phyloP scores from a whole-genome alignment of 1,140 invertebrate species.

The Neotoxoptera formosana region DNA sequence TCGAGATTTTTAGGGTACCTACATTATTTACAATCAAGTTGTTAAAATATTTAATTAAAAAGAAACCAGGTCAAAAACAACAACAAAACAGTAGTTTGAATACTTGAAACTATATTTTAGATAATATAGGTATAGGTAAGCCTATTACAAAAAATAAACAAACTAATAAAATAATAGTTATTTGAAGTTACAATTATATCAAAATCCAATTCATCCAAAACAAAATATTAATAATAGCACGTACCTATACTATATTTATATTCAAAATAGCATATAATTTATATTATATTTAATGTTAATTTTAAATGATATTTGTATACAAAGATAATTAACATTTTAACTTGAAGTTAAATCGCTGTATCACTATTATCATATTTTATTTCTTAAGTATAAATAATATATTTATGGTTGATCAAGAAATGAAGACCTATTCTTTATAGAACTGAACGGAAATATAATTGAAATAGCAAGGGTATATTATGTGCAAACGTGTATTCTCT shows the following conservation, averaged over 20 bases:
- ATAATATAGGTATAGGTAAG: not conserved
- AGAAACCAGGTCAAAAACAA: not conserved
- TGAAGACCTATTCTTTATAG: not conserved
- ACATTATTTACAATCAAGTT: constrained; percentile 7
- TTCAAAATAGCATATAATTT: not conserved
- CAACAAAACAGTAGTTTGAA: not conserved
- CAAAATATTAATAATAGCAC: not conserved
- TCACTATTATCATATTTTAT: not conserved
- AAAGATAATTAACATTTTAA: not conserved
- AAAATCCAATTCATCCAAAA: not conserved
- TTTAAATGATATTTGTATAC: not conserved
- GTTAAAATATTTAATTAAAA: not conserved
- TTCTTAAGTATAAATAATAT: not conserved
- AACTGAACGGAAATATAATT: not conserved
- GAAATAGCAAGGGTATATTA: not conserved
- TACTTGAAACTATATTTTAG: not conserved
- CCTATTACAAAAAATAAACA: not conserved
- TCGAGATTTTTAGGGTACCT: not conserved
- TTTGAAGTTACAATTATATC: not conserved
- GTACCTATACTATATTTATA: not conserved
- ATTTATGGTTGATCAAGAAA: not conserved
- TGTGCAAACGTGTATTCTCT: not conserved
- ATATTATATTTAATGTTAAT: not conserved
- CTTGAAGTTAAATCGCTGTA: not conserved
- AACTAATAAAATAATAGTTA: not conserved